phyloP scores from a whole-genome alignment of 2,888 invertebrate genomes.

The Hirtodrosophila trivittata region DNA sequence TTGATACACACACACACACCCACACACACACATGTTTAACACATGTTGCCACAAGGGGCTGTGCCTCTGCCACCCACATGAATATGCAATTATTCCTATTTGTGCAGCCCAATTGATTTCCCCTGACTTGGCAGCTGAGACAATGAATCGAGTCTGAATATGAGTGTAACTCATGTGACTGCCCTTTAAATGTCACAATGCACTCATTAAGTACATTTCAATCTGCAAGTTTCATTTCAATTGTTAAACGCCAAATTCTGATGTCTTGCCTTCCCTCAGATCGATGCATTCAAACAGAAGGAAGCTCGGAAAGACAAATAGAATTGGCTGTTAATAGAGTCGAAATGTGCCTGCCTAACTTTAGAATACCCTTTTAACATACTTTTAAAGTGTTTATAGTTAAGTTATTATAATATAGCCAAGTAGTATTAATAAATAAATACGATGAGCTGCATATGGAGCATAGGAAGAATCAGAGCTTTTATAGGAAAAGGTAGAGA shows the following conservation, averaged over 20 bases:
- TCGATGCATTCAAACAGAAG: no score
- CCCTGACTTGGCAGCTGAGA: constrained; percentile 5
- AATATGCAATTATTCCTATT: constrained; percentile 47
- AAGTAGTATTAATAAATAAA: no score
- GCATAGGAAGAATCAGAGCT: no score
- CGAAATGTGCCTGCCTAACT: no score
- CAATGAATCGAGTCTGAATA: constrained; percentile 14
- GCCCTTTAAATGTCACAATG: constrained; percentile 27
- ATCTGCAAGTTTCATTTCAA: constrained; percentile 14
- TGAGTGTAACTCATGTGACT: constrained; percentile 47
- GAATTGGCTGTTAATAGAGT: no score
- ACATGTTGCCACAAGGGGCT: constrained; percentile 14
- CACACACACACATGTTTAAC: constrained; percentile 3
- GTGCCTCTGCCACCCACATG: constrained; percentile 37
- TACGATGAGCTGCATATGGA: no score
- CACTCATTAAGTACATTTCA: constrained; percentile 21
- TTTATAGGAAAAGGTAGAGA: no score
- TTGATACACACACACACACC: constrained; percentile 33
- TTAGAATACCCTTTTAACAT: no score
- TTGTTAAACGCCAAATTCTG: not conserved
- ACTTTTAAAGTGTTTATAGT: no score
- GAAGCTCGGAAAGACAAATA: no score
- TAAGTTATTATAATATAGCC: no score
- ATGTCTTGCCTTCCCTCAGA: no score
- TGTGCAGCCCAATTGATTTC: constrained; percentile 48